These are phyloP conservation scores for Leptopilina myrica DNA, from an alignment of 2,888 invertebrate species.

Conservation along the genomic window DNA sequence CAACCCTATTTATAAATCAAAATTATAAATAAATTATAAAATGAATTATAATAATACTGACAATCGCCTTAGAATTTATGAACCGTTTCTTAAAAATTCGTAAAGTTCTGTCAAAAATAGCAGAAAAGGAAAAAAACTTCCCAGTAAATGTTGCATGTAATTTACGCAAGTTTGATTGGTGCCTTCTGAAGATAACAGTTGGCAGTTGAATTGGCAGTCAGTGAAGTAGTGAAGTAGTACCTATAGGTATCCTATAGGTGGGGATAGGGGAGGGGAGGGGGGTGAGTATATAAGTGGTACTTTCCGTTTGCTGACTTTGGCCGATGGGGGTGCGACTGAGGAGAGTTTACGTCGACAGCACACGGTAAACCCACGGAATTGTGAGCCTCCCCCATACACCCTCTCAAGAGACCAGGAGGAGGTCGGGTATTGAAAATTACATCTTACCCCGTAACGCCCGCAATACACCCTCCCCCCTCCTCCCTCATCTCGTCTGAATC, in stretches of 20 bases:
- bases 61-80: no score
- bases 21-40: no score
- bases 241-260: no score
- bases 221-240: constrained; percentile 47
- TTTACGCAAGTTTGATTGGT: background rate
- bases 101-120: no score
- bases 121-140: background rate
- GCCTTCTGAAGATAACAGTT: constrained; percentile 1
- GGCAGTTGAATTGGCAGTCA: constrained; percentile 60
- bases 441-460: constrained; percentile 69
- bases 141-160: background rate
- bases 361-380: constrained; percentile 75
- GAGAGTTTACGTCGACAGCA: constrained; percentile 76
- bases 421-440: constrained; percentile 74
- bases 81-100: no score
- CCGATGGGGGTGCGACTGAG: constrained; percentile 70
- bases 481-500: constrained; percentile 52
- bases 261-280: constrained; percentile 40
- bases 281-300: constrained; percentile 64
- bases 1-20: no score
- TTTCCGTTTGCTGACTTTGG: constrained; percentile 65
- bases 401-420: constrained; percentile 62
- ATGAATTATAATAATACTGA: no score
- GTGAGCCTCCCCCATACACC: constrained; percentile 68
- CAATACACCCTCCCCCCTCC: constrained; percentile 30